Percentiles rank a stretch among this genome's conserved stretches.
Evolutionary conservation across 2,113 vertebrate genomes (phyloP).

Genomic region (Peromyscus californicus): DNA sequence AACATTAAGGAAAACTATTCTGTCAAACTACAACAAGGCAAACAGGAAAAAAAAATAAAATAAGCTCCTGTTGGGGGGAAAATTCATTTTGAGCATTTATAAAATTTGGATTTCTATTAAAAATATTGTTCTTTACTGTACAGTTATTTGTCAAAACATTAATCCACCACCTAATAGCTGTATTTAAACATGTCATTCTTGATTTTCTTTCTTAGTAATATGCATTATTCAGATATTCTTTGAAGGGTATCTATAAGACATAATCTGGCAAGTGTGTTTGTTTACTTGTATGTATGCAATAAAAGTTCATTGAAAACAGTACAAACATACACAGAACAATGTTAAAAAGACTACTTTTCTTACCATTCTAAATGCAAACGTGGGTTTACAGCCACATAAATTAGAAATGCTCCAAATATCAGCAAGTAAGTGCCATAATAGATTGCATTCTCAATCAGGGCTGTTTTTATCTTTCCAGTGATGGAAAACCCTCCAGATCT

Average conservation of each 20-base stretch:
- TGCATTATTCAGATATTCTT: background rate
- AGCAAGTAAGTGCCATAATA: slow-evolving; percentile 97
- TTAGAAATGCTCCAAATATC: slow-evolving; percentile 95
- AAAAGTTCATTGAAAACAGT: slow-evolving; percentile 40
- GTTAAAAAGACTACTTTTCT: slow-evolving; percentile 73
- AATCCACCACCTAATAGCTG: background rate
- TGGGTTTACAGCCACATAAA: slow-evolving; percentile 94
- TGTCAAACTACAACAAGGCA: background rate
- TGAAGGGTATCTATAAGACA: background rate
- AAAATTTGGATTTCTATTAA: slow-evolving; percentile 36
- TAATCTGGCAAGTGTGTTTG: background rate
- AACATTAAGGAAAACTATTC: slow-evolving; percentile 38
- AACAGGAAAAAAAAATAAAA: background rate
- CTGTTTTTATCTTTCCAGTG: slow-evolving; percentile 95
- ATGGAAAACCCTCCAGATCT: slow-evolving; percentile 95
- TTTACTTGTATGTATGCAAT: background rate
- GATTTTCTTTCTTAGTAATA: slow-evolving; percentile 60
- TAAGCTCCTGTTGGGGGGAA: background rate
- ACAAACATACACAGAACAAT: background rate
- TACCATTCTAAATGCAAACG: slow-evolving; percentile 94
- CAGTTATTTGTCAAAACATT: slow-evolving; percentile 18
- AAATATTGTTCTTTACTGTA: slow-evolving; percentile 42
- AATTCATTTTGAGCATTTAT: slow-evolving; percentile 11
- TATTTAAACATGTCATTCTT: slow-evolving; percentile 12
- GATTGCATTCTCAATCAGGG: slow-evolving; percentile 96